These are phyloP conservation scores for Galerucella pusilla DNA, from an alignment of 2,888 invertebrate genomes.

Conservation along the genomic window DNA sequence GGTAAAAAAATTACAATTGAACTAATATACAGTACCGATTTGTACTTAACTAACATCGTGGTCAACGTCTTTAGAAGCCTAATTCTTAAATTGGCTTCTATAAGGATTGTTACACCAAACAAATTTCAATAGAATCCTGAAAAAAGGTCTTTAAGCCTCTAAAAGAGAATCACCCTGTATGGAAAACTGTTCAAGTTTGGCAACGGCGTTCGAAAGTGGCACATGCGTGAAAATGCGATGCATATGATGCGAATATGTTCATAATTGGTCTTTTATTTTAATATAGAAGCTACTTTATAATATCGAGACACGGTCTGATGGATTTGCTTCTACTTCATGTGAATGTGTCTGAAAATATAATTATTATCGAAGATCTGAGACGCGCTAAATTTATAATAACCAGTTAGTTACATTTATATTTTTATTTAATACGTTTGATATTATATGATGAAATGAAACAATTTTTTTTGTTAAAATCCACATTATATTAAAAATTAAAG, in stretches of 20 bases:
- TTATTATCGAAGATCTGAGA: constrained; percentile 38
- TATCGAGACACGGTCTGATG: constrained; percentile 61
- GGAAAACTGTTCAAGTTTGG: constrained; percentile 5
- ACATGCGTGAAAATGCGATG: constrained; percentile 61
- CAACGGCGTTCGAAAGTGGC: constrained; percentile 54
- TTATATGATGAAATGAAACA: too few relatives aligned
- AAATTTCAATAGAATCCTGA: too few relatives aligned
- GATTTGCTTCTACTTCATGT: constrained; percentile 38
- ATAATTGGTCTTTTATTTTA: constrained; percentile 61
- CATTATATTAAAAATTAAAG: too few relatives aligned
- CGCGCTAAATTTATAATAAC: constrained; percentile 31
- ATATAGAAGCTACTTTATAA: constrained; percentile 58
- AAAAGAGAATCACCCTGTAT: not conserved
- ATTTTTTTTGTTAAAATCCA: too few relatives aligned
- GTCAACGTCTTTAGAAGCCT: too few relatives aligned
- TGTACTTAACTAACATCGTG: too few relatives aligned
- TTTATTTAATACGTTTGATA: not conserved
- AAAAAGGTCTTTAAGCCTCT: too few relatives aligned
- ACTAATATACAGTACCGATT: too few relatives aligned
- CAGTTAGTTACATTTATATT: constrained; percentile 13
- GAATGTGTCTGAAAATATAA: constrained; percentile 42
- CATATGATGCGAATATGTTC: constrained; percentile 58
- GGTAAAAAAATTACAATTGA: too few relatives aligned
- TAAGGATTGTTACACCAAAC: too few relatives aligned
- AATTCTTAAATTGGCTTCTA: too few relatives aligned